Conservation (phyloP, 2,888 invertebrate species). For the Leptarthrus brevirostris region DNA sequence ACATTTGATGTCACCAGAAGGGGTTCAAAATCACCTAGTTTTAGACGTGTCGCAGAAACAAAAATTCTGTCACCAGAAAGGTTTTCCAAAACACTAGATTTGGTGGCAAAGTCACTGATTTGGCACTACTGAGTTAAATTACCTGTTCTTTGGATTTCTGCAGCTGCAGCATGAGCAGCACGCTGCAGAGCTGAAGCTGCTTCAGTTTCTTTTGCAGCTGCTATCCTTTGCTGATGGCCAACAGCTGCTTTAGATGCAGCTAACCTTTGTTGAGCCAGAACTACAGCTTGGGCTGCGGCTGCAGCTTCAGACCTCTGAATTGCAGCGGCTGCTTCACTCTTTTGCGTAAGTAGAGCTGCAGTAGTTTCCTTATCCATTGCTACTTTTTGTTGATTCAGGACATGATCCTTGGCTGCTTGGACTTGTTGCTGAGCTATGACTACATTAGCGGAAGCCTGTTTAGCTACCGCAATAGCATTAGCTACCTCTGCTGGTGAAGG, state of each 20-base stretch:
- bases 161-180: slow-evolving; percentile 77
- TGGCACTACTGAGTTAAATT: no score
- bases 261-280: slow-evolving; percentile 76
- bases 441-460: slow-evolving; percentile 78
- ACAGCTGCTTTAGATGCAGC: slow-evolving; percentile 78
- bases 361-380: slow-evolving; percentile 81
- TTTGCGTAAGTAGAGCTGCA: slow-evolving; percentile 73
- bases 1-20: no score
- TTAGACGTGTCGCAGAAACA: no score
- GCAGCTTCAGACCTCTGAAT: slow-evolving; percentile 76
- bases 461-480: slow-evolving; percentile 78
- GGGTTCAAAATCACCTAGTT: no score
- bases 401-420: slow-evolving; percentile 78
- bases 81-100: no score
- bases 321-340: slow-evolving; percentile 76
- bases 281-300: slow-evolving; percentile 74
- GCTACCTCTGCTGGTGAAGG: slow-evolving; percentile 76
- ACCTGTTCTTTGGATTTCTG: slow-evolving; percentile 76
- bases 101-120: no score
- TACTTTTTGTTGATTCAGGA: slow-evolving; percentile 77
- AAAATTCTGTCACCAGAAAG: no score
- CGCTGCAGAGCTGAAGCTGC: slow-evolving; percentile 79
- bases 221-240: slow-evolving; percentile 78
- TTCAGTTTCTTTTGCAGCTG: slow-evolving; percentile 78
- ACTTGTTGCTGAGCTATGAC: slow-evolving; percentile 79